Evolutionary conservation across 2,113 vertebrate species (phyloP), one percentile per base, ranked within the genome.

Genomic region (Cyprinodon tularosa): DNA sequence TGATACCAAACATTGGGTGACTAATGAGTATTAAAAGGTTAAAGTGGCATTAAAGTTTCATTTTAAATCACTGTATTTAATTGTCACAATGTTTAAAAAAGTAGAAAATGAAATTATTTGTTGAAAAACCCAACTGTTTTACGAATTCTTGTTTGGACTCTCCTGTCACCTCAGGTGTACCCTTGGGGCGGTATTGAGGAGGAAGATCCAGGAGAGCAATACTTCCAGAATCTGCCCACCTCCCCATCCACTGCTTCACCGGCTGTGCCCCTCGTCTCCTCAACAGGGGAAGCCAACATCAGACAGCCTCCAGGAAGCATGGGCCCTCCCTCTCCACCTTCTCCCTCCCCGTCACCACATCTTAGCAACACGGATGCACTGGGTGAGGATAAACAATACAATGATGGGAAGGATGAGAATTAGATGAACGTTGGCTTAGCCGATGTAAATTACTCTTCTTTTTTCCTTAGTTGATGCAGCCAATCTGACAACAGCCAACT

Each of bases 141-240:
- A 6, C 1, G 1, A 29, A 53, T 53, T n/a, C 38, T 4, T 8
- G 15, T 4, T 9, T 20, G 36, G 61, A 15, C 63, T 4, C 13
- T 14, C 12, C 17, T 11, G 8, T 13, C 9, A 2, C 20, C 36
- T 40, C 37, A 93, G 92, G 91, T 77, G 0, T 91, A 91, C 71
- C 89, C 90, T 0, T 97, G 98, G 93, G 94, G 96, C 7, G 94
- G 97, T 92, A 96, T 95, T 80, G 98, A 99, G 88, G 98, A 99
- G 94, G 98, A 99, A 3, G 98, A 99, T 89, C 95, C 97, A 82
- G 96, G 96, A 91, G 97, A 97, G 90, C 95, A 96, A 85, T 96
- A 97, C 94, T 97, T 96, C 93, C 96, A 96, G 92, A 96, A 95
- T 90, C 96, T 98, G 82, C 96, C 97, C 93, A 96, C 96, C 47